Percentiles rank a stretch among this genome's conserved stretches.
These are phyloP conservation scores for Drosophila quasianomalipes DNA, from an alignment of 2,888 invertebrate species.

Conservation along the genomic window DNA sequence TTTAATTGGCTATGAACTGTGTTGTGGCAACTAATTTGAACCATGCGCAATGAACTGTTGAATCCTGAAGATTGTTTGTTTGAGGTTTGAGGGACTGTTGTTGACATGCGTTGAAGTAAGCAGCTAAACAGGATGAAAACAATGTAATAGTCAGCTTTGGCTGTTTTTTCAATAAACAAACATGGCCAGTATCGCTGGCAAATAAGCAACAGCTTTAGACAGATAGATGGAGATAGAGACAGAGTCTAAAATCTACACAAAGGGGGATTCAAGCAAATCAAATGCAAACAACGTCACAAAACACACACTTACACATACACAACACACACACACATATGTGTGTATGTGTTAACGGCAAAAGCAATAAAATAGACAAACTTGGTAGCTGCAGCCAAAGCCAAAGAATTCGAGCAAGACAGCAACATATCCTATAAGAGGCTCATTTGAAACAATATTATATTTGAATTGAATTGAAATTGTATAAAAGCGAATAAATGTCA, in stretches of 20 bases:
- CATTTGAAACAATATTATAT: neutral
- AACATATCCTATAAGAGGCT: constrained; percentile 27
- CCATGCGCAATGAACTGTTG: neutral
- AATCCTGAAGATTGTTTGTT: neutral
- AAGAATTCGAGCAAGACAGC: neutral
- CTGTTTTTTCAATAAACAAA: constrained; percentile 71
- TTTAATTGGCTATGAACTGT: constrained; percentile 44
- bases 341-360: constrained; percentile 24
- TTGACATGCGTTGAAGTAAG: constrained; percentile 20
- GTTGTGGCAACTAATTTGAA: constrained; percentile 46
- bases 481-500: constrained; percentile 1
- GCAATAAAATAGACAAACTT: constrained; percentile 27
- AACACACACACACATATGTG: neutral
- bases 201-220: constrained; percentile 48
- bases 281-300: constrained; percentile 65
- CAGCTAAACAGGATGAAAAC: constrained; percentile 25
- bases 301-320: constrained; percentile 12
- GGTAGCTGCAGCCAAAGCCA: neutral
- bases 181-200: constrained; percentile 60
- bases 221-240: constrained; percentile 9
- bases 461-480: constrained; percentile 3
- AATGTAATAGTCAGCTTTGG: constrained; percentile 41
- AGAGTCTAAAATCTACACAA: constrained; percentile 38
- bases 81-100: neutral
- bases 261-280: constrained; percentile 70